Conservation (phyloP, 2,888 invertebrate genomes). For the Polia nebulosa region DNA sequence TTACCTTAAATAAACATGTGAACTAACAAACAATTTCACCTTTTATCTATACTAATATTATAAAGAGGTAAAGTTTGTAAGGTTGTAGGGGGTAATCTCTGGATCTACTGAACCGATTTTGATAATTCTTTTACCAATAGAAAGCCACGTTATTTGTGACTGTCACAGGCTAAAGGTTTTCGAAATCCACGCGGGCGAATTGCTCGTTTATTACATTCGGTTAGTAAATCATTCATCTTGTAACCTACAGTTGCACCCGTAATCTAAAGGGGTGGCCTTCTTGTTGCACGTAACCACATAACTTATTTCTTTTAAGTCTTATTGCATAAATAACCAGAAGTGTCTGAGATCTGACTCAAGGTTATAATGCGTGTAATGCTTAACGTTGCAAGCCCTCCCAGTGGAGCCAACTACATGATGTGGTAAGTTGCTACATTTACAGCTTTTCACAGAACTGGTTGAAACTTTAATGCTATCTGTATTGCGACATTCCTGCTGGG, state of each 20-base stretch:
- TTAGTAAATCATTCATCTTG: too few relatives aligned
- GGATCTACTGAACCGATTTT: too few relatives aligned
- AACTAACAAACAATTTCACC: too few relatives aligned
- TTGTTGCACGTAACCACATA: background rate
- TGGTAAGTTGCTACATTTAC: constrained; percentile 46
- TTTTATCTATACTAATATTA: too few relatives aligned
- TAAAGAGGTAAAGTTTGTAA: too few relatives aligned
- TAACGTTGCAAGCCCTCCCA: constrained; percentile 54
- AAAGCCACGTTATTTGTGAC: too few relatives aligned
- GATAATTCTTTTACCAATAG: too few relatives aligned
- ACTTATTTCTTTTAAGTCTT: background rate
- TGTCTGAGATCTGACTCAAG: constrained; percentile 16
- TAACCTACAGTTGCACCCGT: background rate
- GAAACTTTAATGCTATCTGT: constrained; percentile 10
- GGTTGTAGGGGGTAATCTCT: too few relatives aligned
- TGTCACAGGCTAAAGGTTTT: too few relatives aligned
- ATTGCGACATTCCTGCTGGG: background rate
- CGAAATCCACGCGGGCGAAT: too few relatives aligned
- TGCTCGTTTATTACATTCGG: too few relatives aligned
- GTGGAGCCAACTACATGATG: constrained; percentile 50
- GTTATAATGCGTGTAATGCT: constrained; percentile 45
- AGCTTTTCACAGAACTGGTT: constrained; percentile 20
- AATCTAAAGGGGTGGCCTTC: background rate
- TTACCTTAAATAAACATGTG: too few relatives aligned
- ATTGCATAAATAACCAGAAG: constrained; percentile 2